Base-by-base conservation (phyloP, 2,113 vertebrate genomes). In the Boulengeromyrus knoepffleri region DNA sequence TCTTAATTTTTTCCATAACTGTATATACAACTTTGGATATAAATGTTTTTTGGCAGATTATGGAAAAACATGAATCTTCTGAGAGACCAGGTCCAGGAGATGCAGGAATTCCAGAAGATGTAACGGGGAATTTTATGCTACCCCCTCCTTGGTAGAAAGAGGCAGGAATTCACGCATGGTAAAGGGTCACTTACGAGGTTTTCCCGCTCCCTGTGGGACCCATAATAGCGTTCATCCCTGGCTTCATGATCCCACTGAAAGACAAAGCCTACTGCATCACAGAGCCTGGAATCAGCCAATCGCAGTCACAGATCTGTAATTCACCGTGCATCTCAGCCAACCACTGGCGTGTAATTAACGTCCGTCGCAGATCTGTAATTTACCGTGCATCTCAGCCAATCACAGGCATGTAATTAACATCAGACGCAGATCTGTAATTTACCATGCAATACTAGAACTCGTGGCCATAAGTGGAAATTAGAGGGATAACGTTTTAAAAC, bases 161-260 rank as follows among this genome's bases (percentile, higher is more conserved):
- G 12, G 85, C 46, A 87, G 49, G 6, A 87, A 15, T n/a, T 15
- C 3, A 49, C 19, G 45, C 21, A 27, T 39, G n/a, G 10, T 53
- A 52, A 87, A 53, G 49, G 13, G 3, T 88, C 36, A 93, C 96
- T 96, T 94, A 97, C 96, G 95, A 97, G 91, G 96, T 96, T 94
- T 97, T 97, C 3, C 96, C 96, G 42, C 96, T 97, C 92, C 96
- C 96, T 2, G 96, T 97, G 42, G 96, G 94, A 0, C 96, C 96
- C 95, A 97, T 95, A 90, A 97, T 96, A 0, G 96, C 96, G 45
- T 97, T 97, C 93, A 97, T 95, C 19, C 96, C 96, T 0, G 96
- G 95, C 92, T 92, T 96, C 95, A 97, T 95, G 90, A 97, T 95
- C 46, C 96, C 96, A 92, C 96, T 97, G 91, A 80, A 93, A 92